Conservation (phyloP, 2,888 invertebrate genomes). For the Sisyra nigra region DNA sequence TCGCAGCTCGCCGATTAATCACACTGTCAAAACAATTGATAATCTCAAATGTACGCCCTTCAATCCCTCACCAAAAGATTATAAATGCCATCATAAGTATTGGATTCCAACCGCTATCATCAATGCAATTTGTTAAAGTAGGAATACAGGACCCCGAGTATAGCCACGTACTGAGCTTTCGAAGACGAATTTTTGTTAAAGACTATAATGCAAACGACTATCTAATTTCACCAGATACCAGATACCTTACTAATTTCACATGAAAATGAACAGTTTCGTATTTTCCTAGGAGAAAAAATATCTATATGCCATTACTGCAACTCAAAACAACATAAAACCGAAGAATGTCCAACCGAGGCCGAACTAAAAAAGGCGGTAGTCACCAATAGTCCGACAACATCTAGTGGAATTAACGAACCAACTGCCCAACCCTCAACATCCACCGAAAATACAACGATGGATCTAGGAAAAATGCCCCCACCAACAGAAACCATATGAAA, state of each 20-base stretch:
- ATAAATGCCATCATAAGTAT: constrained; percentile 11
- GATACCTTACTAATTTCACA: constrained; percentile 4
- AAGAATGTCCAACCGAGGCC: constrained; percentile 4
- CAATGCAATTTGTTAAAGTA: constrained; percentile 13
- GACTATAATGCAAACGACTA: constrained; percentile 10
- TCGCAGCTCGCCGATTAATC: constrained; percentile 12
- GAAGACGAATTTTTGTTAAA: constrained; percentile 13
- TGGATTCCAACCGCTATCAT: constrained; percentile 12
- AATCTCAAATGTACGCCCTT: constrained; percentile 16
- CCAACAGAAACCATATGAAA: too few species aligned
- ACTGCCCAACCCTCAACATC: too few species aligned
- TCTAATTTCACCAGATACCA: too few species aligned
- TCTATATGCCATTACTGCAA: constrained; percentile 14
- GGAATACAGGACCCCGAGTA: constrained; percentile 13
- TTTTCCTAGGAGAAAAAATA: constrained; percentile 12
- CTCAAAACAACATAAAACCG: constrained; percentile 13
- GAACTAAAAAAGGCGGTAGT: too few species aligned
- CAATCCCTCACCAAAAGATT: constrained; percentile 13
- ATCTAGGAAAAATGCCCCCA: too few species aligned
- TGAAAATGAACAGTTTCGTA: neutral
- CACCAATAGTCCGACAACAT: too few species aligned
- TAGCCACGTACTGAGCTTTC: constrained; percentile 15
- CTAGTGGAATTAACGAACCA: too few species aligned
- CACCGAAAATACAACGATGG: too few species aligned
- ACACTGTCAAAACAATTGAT: too few species aligned